Base-by-base conservation (phyloP, 2,888 invertebrate species). In the Mesorhabditis belari region DNA sequence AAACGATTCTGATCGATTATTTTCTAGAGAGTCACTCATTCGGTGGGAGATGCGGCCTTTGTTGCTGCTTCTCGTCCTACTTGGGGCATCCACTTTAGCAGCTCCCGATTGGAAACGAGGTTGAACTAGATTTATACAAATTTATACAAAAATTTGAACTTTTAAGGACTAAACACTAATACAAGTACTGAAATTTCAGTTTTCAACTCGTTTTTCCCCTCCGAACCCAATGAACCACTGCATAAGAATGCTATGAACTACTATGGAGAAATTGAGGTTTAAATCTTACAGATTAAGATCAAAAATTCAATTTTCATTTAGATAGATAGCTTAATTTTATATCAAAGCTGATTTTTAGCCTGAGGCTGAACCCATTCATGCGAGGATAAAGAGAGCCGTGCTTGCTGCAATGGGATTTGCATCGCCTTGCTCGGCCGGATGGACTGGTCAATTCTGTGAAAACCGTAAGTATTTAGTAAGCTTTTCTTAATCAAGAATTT, bases 371-470 rank as follows among this genome's bases (percentile, higher is more conserved):
- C 5, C 60, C 19, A 25, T 67, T 23, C 61, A 62, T 50, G 54
- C 58, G n/a, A 58, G 67, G 50, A 58, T 64, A 0, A 70, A 70
- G 56, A 56, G 67, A 12, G 62, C 70, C 4, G 57, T 69, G 5
- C 59, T 62, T 29, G 66, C 63, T 27, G 67, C 65, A 9, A 44
- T 70, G 17, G 70, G 67, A 27, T 24, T 64, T 19, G n/a, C 60
- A 1, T 62, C 57, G 55, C 25, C 51, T 12, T 71, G 71, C 55
- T 67, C 66, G 54, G 21, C 52, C 35, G 71, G 69, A 54, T 71
- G 71, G 71, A 69, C 71, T 23, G 71, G 71, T 44, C 55, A 54
- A 12, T 63, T 51, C 57, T 71, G 71, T 55, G 65, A 69, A 53
- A 71, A 66, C 25, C 71, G 64, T 64, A 24, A 28, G 57, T 54